Conservation (phyloP, 2,113 vertebrate species). For the Nymphicus hollandicus region DNA sequence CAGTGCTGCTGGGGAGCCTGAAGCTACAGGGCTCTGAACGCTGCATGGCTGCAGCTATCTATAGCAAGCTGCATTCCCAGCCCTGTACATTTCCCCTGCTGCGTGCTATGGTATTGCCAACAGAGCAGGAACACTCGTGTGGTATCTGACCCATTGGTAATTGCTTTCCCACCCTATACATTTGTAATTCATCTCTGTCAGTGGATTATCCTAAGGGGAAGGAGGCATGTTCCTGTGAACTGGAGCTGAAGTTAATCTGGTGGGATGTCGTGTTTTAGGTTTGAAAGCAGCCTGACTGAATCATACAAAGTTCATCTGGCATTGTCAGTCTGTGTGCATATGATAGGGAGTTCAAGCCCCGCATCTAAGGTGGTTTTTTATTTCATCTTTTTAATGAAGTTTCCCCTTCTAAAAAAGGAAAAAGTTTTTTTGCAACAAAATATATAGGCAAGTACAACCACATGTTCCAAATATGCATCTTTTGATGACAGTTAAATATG, state of each 20-base stretch:
- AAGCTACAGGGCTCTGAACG: not conserved
- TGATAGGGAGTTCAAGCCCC: not conserved
- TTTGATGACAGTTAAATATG: not conserved
- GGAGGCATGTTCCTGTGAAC: not conserved
- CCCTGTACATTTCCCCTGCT: accelerated
- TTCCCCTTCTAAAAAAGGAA: not conserved
- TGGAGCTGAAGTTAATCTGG: not conserved
- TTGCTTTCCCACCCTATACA: not conserved
- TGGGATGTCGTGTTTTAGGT: not conserved
- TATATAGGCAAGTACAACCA: not conserved
- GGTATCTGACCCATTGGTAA: not conserved
- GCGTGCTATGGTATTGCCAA: accelerated
- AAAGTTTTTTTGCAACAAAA: not conserved
- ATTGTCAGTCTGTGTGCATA: not conserved
- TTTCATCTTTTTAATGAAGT: not conserved
- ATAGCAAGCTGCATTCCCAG: not conserved
- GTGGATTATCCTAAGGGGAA: not conserved
- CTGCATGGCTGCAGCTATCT: accelerated
- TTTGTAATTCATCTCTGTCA: not conserved
- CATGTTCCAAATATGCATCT: not conserved
- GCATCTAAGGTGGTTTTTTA: not conserved
- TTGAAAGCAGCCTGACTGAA: not conserved
- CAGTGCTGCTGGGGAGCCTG: accelerated
- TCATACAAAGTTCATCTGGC: not conserved
- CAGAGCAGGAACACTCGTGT: not conserved